Percentiles rank a stretch among this genome's conserved stretches.
These are phyloP conservation scores for Simalia tracyae DNA, from an alignment of 2,797 vertebrate genomes.

Conservation along the genomic window DNA sequence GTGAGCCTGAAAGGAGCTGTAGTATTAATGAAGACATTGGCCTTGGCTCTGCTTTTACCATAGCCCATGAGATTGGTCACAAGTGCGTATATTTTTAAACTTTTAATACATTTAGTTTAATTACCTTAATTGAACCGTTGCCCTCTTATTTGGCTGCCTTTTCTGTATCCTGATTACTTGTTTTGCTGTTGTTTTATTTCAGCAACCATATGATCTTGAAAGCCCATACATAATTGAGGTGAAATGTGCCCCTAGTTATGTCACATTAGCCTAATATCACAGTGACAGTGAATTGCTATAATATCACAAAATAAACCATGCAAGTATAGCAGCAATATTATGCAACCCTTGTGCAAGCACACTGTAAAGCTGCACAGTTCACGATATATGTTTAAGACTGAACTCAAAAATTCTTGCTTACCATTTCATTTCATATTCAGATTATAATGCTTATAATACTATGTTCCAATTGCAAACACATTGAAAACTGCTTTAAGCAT, in stretches of 20 bases:
- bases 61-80: constrained; percentile 98
- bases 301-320: neutral
- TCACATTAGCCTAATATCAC: neutral
- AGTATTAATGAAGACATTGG: constrained; percentile 99
- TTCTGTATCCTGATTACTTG: constrained; percentile 36
- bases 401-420: constrained; percentile 5
- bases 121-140: constrained; percentile 52
- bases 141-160: constrained; percentile 50
- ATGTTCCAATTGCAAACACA: neutral
- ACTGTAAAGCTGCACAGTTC: neutral
- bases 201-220: constrained; percentile 1
- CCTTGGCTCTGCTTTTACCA: constrained; percentile 97
- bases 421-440: constrained; percentile 36
- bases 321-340: neutral
- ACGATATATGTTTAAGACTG: neutral
- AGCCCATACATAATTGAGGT: constrained; percentile 2
- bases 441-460: constrained; percentile 44
- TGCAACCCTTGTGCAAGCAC: neutral
- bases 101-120: constrained; percentile 63
- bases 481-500: constrained; percentile 16
- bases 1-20: constrained; percentile 97
- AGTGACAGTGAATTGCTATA: neutral
- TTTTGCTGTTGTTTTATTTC: constrained; percentile 34
- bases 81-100: constrained; percentile 88
- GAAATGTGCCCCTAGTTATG: neutral